Base-by-base conservation (phyloP, 53 echinoderm and acorn worm species). In the Antedon mediterranea region DNA sequence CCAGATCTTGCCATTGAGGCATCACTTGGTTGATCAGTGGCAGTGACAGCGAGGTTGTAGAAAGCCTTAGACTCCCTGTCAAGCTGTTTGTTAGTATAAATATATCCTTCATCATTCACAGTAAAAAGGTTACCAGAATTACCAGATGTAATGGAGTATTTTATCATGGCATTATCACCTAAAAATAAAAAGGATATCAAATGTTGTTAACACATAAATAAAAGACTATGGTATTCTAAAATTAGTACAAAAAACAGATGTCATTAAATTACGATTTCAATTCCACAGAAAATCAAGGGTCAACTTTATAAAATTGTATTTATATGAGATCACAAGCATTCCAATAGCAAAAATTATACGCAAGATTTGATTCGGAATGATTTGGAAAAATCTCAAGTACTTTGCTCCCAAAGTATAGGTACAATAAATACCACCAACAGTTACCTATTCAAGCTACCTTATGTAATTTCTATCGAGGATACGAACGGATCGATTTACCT, bases 1-100 rank as follows among this genome's bases (percentile, higher is more conserved):
- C 84, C 84, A 44, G 86, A 86, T 32, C 74, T 75, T 32, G 76
- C 78, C 32, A 43, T 57, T 0, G 82, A 33, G 3, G 70, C 78
- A 37, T 90, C 88, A n/a, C 32, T 70, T 20, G 94, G 79, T 73
- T 79, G 81, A 78, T 93, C 94, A 0, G 85, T 81, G 28, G 88
- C 94, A 13, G 82, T 77, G 29, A 90, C 79, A 72, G 88, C 87
- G 27, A 93, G 86, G 78, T 86, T 88, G 85, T 90, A 93, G 81
- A 90, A 88, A 71, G 90, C 88, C 80, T 90, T 86, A 23, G 71
- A 71, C 72, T 93, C 94, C 70, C 94, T 79, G 75, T 93, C 90
- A 26, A 93, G 83, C 18, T 72, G 73, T 78, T 71, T 86, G 71
- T 77, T 76, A n/a, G 88, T 88, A 14, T 42, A 74, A 8, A 93